Base-by-base conservation (phyloP, 2,888 invertebrate species). In the Diogma glabrata region DNA sequence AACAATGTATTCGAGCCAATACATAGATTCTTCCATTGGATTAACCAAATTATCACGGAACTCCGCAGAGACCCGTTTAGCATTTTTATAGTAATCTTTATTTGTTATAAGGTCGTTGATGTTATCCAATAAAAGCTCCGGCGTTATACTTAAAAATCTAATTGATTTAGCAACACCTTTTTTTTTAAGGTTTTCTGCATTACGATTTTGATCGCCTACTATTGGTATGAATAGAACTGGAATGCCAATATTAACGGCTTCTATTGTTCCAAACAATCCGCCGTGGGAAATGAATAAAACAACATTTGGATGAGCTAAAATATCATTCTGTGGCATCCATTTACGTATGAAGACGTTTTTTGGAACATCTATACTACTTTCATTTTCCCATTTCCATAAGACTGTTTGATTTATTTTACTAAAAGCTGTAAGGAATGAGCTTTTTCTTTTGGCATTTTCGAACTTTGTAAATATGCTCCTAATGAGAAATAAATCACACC, bases 1-100 rank as follows among this genome's bases (percentile, higher is more conserved):
- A 7, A 66, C 70, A 0, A 77, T 70, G 61, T 79, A 77, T 61
- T 80, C 79, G 26, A 78, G 72, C 79, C 79, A 79, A 62, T 71
- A 79, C 47, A 74, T 69, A 10, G 79, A 76, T 40, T 76, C 75
- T 3, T 78, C 75, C 59, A 77, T 60, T 2, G 79, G 75, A 51
- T 72, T 70, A 53, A 75, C 63, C 0, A 75, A 74, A 58, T 76
- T 72, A 58, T 79, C 78, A 28, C 68, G 67, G 61, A 76, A 78
- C 14, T 72, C 61, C 16, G 61, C 60, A 0, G 76, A 75, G 2
- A 73, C 59, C 58, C 70, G 67, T 56, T 72, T 60, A 0, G 72
- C 73, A 51, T 66, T 64, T 14, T 65, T 63, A 56, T 59, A 66
- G 54, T 71, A 73, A 9, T 58, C 60, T 1, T 67, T 66, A 54